Evolutionary conservation across 2,797 vertebrate genomes (phyloP), one percentile per base, ranked within the genome.

Genomic region (Schizothorax lantsangensis): DNA sequence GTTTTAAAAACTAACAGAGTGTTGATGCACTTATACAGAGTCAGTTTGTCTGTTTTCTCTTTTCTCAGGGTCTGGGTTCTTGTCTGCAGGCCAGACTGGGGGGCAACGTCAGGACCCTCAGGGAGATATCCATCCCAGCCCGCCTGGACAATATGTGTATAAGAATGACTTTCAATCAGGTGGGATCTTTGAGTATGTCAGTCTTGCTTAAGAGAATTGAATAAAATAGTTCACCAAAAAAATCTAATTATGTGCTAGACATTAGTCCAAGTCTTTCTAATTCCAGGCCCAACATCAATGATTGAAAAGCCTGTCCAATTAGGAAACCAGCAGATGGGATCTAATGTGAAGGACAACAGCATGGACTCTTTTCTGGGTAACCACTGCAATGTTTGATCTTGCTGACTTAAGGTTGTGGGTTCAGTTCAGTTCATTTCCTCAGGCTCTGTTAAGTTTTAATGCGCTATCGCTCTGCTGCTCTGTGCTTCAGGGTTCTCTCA

Each of bases 131-230:
- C 92, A 91, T 23, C 93, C 95, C 72, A 92, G 94, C 80, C 89
- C 91, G 4, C 88, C 92, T 11, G 95, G 93, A 88, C 94, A 95
- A 79, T 86, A 93, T 4, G 85, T 90, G 74, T 93, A 94, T 84
- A 88, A 92, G 87, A 89, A 94, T 21, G 94, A 94, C 92, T 93
- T 92, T 90, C 88, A 95, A 88, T 94, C 94, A 88, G 95, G 95
- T 96, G 91, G 94, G 93, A 77, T 30, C 43, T 73, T 68, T 68
- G 47, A 49, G 17, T 64, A 47, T n/a, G 12, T 62, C 17, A 26
- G n/a, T 5, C 8, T 79, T 73, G 64, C 64, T 68, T 68, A 36
- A 36, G 10, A 59, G 38, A 71, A 30, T n/a, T 68, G 23, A 64
- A 69, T 69, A 36, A 85, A 79, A 30, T 36, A 40, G 6, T 72